Evolutionary conservation across 2,113 vertebrate species (phyloP).

Genomic region (Corvus moneduloides): DNA sequence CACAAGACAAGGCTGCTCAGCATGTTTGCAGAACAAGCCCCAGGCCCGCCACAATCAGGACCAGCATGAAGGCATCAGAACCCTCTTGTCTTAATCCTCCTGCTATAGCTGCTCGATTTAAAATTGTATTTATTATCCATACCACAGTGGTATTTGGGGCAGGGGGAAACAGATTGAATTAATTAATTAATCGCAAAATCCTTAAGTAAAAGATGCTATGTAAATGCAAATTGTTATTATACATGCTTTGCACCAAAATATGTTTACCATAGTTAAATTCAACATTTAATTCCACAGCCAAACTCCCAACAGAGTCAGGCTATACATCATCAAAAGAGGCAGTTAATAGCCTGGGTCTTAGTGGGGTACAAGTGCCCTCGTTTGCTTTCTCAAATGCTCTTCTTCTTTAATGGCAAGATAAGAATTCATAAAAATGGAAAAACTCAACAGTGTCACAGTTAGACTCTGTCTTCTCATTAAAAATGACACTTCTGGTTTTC

Average conservation of each 20-base stretch:
- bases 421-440: constrained; percentile 52
- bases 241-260: constrained; percentile 39
- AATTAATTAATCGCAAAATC: constrained; percentile 57
- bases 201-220: constrained; percentile 47
- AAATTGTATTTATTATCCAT: constrained; percentile 26
- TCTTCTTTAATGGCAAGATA: constrained; percentile 31
- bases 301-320: constrained; percentile 12
- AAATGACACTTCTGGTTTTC: constrained; percentile 34
- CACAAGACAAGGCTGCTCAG: rapidly evolving
- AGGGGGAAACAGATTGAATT: constrained; percentile 8
- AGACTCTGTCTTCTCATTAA: constrained; percentile 10
- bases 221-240: constrained; percentile 54
- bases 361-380: constrained; percentile 2
- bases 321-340: constrained; percentile 13
- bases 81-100: constrained; percentile 35
- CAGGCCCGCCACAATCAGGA: background rate
- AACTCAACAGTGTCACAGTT: background rate
- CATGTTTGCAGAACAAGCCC: background rate
- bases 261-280: constrained; percentile 37
- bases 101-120: background rate
- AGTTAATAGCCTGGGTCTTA: constrained; percentile 46
- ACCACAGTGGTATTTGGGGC: background rate
- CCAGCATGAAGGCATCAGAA: background rate
- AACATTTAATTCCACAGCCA: constrained; percentile 35
- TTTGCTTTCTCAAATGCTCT: background rate